Evolutionary conservation across 2,797 vertebrate genomes (phyloP), one percentile per base, ranked within the genome.

Genomic region (Potorous gilbertii): DNA sequence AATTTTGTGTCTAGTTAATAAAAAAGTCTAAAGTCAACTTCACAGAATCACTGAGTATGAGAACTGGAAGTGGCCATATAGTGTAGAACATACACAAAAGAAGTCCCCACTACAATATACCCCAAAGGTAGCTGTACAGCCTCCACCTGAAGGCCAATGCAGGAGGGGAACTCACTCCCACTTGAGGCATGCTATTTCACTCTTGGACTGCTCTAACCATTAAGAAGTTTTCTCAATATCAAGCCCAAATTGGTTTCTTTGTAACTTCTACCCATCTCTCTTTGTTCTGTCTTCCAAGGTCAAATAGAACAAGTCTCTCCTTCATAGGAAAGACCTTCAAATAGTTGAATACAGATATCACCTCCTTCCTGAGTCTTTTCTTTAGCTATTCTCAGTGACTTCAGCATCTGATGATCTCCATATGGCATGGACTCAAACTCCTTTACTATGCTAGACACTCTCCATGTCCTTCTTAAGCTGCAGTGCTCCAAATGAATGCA

Each of bases 1-100:
- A 96, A 91, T 87, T 56, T 46, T 97, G 95, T 93, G 56, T 94
- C 46, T 54, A 54, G 90, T 93, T 93, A 59, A 50, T 92, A 50
- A 92, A 89, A 94, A 93, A 81, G 46, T 46, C 74, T 81, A 81
- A 46, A 81, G 40, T 24, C n/a, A 46, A 46, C n/a, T 81, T 18
- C 74, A 81, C 21, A 46, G n/a, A 46, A 74, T 74, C 14, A 74
- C 16, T 74, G n/a, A 74, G n/a, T 40, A 18, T 74, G 66, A 40
- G n/a, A 74, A 74, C 0, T 74, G 16, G 66, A 74, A 74, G 6
- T 62, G 59, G 31, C 13, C 29, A 3, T 62, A 34, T 34, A 62
- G 59, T n/a, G 13, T 14, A 81, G 40, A 3, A 6, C 21, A 27
- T 46, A 16, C 10, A 46, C 6, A 24, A 81, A 81, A 40, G 40